Base-by-base conservation (phyloP, 1,140 invertebrate genomes). In the Elymnias hypermnestra region DNA sequence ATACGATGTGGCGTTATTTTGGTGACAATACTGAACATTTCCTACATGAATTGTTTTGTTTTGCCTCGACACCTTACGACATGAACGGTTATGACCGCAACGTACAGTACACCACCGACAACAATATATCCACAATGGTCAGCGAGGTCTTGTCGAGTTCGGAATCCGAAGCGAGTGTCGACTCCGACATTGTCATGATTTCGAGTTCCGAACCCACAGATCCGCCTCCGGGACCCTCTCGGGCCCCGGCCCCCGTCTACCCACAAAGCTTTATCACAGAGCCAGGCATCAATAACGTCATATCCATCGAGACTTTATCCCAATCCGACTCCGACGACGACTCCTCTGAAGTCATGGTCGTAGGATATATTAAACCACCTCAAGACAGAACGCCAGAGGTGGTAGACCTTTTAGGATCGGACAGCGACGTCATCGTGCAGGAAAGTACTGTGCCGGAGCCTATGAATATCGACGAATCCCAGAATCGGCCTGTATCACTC, bases 21-120 rank as follows among this genome's bases (percentile, higher is more conserved):
- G 88, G 88, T 8, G 72, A 81, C 8, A 87, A 89, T 44, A 92
- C 92, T 0, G 89, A 90, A 47, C 95, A 97, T 72, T 98, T 98
- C 81, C 88, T 95, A 22, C 95, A 97, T 63, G 97, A 98, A 72
- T 89, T 98, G 47, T 92, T 92, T 52, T 91, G 90, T 72, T 98
- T 95, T 88, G 95, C 96, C 23, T 89, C 91, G 15, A 94, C 94
- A 5, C 93, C 94, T 0, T 95, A 92, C 72, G 94, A 96, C 63
- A 91, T 97, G 88, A 85, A 91, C 33, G 92, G 92, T 13, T 94
- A 94, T 63, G 92, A 94, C 64, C 76, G 89, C 23, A 79, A 86
- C 23, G 88, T 89, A 0, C 86, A 87, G 26, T 90, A 90, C 53
- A 79, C 76, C 9, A 76, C 72, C 8, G 77, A 78, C 31, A 62